Evolutionary conservation across 2,113 vertebrate genomes (phyloP).

Genomic region (Neotoma lepida): DNA sequence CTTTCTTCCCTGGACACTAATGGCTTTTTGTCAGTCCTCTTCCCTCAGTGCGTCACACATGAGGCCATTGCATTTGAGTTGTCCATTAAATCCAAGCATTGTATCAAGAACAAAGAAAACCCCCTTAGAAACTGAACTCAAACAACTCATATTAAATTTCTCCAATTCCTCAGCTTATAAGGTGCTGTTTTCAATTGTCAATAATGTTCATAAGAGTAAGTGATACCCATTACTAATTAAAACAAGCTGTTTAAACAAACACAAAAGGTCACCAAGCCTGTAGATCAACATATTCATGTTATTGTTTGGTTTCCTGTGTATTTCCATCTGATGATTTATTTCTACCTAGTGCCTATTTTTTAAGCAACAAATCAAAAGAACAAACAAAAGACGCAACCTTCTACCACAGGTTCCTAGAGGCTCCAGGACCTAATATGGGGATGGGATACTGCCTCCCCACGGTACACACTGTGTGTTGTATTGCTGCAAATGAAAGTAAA

Average conservation of each 20-base stretch:
- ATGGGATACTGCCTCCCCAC: constrained; percentile 48
- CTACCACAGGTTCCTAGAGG: constrained; percentile 53
- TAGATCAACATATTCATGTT: constrained; percentile 78
- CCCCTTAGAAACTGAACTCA: constrained; percentile 84
- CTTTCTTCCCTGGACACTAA: constrained; percentile 92
- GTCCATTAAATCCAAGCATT: constrained; percentile 91
- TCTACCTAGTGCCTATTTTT: constrained; percentile 75
- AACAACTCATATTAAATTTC: constrained; percentile 86
- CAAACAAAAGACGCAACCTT: constrained; percentile 60
- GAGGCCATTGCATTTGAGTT: constrained; percentile 88
- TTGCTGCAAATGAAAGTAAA: constrained; percentile 63
- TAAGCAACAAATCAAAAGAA: constrained; percentile 72
- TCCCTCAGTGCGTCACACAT: constrained; percentile 92
- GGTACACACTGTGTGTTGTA: constrained; percentile 47
- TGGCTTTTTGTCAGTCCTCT: constrained; percentile 93
- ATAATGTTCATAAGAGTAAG: constrained; percentile 82
- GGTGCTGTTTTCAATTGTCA: constrained; percentile 84
- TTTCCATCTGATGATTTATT: constrained; percentile 74
- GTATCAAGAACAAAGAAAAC: constrained; percentile 89
- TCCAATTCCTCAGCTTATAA: constrained; percentile 81
- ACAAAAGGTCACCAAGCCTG: constrained; percentile 78
- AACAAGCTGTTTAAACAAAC: constrained; percentile 84
- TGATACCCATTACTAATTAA: constrained; percentile 84
- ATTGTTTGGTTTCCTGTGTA: constrained; percentile 75
- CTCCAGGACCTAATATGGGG: constrained; percentile 3